Evolutionary conservation across 2,888 invertebrate genomes (phyloP).

Genomic region (Mesochorus sp.): DNA sequence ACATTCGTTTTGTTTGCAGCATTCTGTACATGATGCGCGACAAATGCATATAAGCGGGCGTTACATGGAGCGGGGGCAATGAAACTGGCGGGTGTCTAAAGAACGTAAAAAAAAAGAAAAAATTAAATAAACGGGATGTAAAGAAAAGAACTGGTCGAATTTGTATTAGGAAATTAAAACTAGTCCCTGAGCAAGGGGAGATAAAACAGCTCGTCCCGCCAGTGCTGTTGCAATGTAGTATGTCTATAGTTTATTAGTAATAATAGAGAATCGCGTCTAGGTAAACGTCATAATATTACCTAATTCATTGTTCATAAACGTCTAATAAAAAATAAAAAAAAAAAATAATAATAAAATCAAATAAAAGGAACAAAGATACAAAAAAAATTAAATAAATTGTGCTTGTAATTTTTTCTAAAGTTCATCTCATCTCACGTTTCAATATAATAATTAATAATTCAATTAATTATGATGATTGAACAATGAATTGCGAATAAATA

Average conservation of each 20-base stretch:
- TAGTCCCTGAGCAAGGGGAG: not conserved
- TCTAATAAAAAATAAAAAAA: not conserved
- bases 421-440: too few species aligned
- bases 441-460: too few species aligned
- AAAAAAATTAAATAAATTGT: too few species aligned
- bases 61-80: slow-evolving; percentile 39
- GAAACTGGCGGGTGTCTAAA: slow-evolving; percentile 43
- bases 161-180: slow-evolving; percentile 1
- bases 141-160: not conserved
- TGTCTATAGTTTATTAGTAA: slow-evolving; percentile 45
- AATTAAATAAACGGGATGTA: not conserved
- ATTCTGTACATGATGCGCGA: slow-evolving; percentile 68
- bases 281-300: slow-evolving; percentile 31
- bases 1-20: slow-evolving; percentile 73
- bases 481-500: slow-evolving; percentile 53
- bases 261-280: slow-evolving; percentile 44
- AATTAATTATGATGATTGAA: slow-evolving; percentile 24
- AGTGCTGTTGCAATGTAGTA: slow-evolving; percentile 49
- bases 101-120: not conserved
- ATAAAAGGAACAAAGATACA: not conserved
- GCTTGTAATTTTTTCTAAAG: not conserved
- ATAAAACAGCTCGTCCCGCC: slow-evolving; percentile 31
- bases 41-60: slow-evolving; percentile 69
- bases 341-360: not conserved
- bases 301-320: slow-evolving; percentile 45